Conservation (phyloP, 1,140 invertebrate genomes). For the Campoletis sonorensis region DNA sequence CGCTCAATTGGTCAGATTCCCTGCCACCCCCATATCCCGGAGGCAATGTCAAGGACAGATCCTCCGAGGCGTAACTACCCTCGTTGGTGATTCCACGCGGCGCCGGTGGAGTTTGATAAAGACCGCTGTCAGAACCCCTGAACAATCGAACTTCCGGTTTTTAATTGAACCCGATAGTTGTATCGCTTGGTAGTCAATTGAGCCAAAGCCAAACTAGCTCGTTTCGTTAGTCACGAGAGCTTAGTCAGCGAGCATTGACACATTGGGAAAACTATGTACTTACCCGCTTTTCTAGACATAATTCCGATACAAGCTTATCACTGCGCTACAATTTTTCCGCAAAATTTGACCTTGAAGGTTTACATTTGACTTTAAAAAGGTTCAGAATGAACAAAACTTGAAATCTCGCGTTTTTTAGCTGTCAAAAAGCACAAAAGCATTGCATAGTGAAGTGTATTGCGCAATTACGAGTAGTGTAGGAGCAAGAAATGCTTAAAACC, state of each 20-base stretch:
- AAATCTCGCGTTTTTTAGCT: not conserved
- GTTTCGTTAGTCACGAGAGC: not conserved
- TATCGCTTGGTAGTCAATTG: not conserved
- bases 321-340: no score
- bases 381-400: no score
- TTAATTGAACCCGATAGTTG: slow-evolving; percentile 1
- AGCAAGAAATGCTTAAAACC: not conserved
- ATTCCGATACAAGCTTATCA: not conserved
- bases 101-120: slow-evolving; percentile 78
- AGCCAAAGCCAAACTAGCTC: not conserved
- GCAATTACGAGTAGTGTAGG: not conserved
- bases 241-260: not conserved
- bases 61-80: slow-evolving; percentile 77
- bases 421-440: not conserved
- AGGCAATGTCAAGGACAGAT: slow-evolving; percentile 75
- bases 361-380: no score
- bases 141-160: slow-evolving; percentile 57
- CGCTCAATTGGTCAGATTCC: slow-evolving; percentile 77
- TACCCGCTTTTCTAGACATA: not conserved
- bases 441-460: not conserved
- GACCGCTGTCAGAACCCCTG: slow-evolving; percentile 78
- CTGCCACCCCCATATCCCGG: slow-evolving; percentile 67
- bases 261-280: slow-evolving; percentile 2
- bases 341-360: no score
- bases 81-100: slow-evolving; percentile 77